These are phyloP conservation scores for Sebastes iracundus DNA, from an alignment of 2,797 vertebrate species.

Conservation along the genomic window DNA sequence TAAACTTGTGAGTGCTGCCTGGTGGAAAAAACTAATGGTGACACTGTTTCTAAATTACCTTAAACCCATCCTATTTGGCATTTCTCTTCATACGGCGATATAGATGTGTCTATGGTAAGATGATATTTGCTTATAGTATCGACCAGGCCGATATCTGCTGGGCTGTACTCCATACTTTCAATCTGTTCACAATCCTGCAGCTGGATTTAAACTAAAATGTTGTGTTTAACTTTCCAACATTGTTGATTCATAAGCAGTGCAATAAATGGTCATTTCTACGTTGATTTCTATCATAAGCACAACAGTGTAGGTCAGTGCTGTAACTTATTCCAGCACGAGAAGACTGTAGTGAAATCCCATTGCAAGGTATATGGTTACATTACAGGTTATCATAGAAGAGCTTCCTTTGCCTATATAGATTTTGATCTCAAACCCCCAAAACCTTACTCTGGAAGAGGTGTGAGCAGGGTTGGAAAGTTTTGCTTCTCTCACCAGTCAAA, in stretches of 20 bases:
- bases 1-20: too few species aligned
- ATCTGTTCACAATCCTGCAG: background rate
- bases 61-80: background rate
- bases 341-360: background rate
- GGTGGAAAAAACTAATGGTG: too few species aligned
- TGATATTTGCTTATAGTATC: background rate
- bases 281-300: background rate
- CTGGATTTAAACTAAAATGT: background rate
- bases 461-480: too few species aligned
- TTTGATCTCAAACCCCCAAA: background rate
- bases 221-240: background rate
- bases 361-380: background rate
- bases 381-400: background rate
- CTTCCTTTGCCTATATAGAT: background rate
- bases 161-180: background rate
- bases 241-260: background rate
- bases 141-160: background rate
- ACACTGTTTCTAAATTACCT: too few species aligned
- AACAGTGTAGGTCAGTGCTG: background rate
- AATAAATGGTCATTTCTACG: background rate
- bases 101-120: background rate
- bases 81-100: background rate
- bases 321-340: background rate
- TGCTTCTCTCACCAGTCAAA: too few species aligned
- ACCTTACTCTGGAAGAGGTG: background rate